Evolutionary conservation across 2,888 invertebrate species (phyloP), one percentile per base, ranked within the genome.

Genomic region (Aphelenchoides bicaudatus): DNA sequence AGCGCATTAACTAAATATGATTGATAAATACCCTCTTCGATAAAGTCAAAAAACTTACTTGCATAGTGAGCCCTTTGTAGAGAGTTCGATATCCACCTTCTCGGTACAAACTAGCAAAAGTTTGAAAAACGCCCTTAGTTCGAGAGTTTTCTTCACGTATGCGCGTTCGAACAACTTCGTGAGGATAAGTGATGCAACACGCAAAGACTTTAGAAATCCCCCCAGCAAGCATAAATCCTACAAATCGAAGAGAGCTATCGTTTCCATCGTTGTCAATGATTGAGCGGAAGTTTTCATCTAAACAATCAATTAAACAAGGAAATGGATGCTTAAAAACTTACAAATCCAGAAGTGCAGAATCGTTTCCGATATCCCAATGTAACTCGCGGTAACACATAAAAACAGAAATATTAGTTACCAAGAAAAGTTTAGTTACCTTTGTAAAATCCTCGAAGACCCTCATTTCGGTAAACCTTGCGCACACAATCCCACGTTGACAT

Each of bases 301-400:
- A n/a, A n/a, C n/a, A n/a, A n/a, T n/a, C n/a, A n/a, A n/a, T n/a
- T n/a, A n/a, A n/a, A n/a, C n/a, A n/a, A n/a, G n/a, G n/a, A n/a
- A n/a, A n/a, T n/a, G n/a, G n/a, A n/a, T n/a, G n/a, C n/a, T n/a
- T n/a, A n/a, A n/a, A n/a, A n/a, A n/a, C n/a, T n/a, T n/a, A n/a
- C n/a, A 99, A 74, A 98, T 88, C 69, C 98, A 96, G 84, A 99
- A 98, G 83, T 99, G 96, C 64, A 99, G 88, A 69, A 96, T 92
- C 0, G 98, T 98, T 84, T 99, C 98, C 50, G 91, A 90, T 79
- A 98, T 93, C 69, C 98, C 98, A 85, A 92, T 89, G 82, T 99
- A 99, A 6, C 96, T 96, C 4, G 98, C 98, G 0, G 92, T 91
- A 78, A 98, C 92, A 67, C 98, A 98, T 81, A 94, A 54, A n/a